Percentiles rank a stretch among this genome's conserved stretches.
Conservation (phyloP, 2,888 invertebrate genomes). For the Aradus depressus region DNA sequence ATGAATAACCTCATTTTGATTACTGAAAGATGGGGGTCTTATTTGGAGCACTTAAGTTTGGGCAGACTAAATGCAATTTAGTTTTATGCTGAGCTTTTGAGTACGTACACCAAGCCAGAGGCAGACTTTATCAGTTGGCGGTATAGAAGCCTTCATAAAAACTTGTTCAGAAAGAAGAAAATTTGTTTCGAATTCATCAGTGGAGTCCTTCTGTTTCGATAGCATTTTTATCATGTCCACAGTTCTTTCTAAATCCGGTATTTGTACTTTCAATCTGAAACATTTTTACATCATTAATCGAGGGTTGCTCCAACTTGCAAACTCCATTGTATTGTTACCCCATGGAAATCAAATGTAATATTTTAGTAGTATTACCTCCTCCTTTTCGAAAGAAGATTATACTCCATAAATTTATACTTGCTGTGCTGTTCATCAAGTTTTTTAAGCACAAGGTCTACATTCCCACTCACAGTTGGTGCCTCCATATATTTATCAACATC, state of each 20-base stretch:
- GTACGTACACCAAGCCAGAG: conserved; percentile 49
- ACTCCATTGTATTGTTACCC: too few relatives aligned
- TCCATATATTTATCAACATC: conserved; percentile 92
- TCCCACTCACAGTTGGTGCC: conserved; percentile 64
- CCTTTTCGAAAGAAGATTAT: conserved; percentile 75
- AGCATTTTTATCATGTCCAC: conserved; percentile 84
- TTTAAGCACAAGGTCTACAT: conserved; percentile 74
- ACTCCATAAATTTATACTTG: conserved; percentile 96
- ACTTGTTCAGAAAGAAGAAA: conserved; percentile 90
- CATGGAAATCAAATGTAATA: neutral
- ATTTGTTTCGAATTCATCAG: conserved; percentile 65
- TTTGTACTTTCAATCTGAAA: conserved; percentile 65
- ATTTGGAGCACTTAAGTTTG: too few relatives aligned
- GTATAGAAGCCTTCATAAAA: conserved; percentile 70
- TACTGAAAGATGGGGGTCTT: too few relatives aligned
- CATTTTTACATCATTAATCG: too few relatives aligned
- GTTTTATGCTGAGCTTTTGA: too few relatives aligned
- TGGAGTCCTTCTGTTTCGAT: conserved; percentile 58
- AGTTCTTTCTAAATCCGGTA: conserved; percentile 87
- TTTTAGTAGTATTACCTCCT: conserved; percentile 51
- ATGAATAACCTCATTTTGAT: neutral
- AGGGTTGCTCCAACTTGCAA: too few relatives aligned
- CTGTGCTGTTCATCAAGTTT: conserved; percentile 85
- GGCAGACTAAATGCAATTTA: too few relatives aligned
- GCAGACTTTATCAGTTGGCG: conserved; percentile 77